Evolutionary conservation across 1,140 invertebrate genomes (phyloP), one percentile per base, ranked within the genome.

Genomic region (Sipha flava): DNA sequence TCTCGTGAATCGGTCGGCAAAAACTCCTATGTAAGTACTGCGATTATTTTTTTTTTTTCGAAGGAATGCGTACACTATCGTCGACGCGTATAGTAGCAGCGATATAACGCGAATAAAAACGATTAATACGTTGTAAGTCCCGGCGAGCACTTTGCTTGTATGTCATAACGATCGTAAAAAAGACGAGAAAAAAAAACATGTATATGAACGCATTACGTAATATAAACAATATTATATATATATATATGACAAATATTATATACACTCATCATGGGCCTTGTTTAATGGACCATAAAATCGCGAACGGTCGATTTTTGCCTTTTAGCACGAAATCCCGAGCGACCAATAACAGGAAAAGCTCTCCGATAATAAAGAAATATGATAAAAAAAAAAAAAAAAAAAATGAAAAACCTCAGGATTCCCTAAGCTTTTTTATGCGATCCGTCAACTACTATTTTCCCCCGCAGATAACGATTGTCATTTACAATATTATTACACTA

Each of bases 271-370:
- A 23, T 40, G 40, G 66, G 66, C 66, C 40, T 70, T 70, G 66
- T 77, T 77, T 77, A 57, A 77, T 77, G 73, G 73, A 57, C 73
- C 73, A 77, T 77, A 77, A 77, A 77, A 77, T 77, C 52, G 73
- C 21, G 47, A 57, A 57, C 73, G 73, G 73, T 77, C 73, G 73
- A 77, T 77, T 57, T 21, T 21, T 57, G 73, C 47, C 73, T 77
- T 77, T 77, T 77, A 77, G 73, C 73, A 29, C 31, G 52, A 40
- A 57, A 59, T 77, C 73, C 73, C 73, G 49, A 23, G 73, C 52
- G 73, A 77, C 73, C 73, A 77, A 77, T 77, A 77, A 77, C 37
- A n/a, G 34, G 21, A 77, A 14, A 9, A 4, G 49, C 52, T 40
- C 43, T 59, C 5, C 49, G 52, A 57, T 77, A 77, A 77, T 77